Percentiles rank a stretch among this genome's conserved stretches.
phyloP scores from a whole-genome alignment of 2,888 invertebrate species.

The Leptinotarsa rubiginosa region DNA sequence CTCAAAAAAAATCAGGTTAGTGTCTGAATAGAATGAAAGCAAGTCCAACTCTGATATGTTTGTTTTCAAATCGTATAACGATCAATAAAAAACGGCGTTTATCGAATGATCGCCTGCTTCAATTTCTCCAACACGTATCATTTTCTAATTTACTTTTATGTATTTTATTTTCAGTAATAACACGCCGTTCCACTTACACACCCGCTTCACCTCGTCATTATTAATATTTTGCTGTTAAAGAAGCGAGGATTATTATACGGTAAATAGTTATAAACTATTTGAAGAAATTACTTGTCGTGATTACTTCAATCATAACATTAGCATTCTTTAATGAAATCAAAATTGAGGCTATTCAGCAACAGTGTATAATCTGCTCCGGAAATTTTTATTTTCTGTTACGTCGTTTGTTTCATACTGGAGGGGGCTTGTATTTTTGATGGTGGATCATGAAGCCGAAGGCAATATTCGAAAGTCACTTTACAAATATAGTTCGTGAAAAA shows the following conservation, averaged over 20 bases:
- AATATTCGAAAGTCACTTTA: too few relatives aligned
- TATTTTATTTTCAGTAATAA: slow-evolving; percentile 9
- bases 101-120: slow-evolving; percentile 8
- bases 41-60: neutral
- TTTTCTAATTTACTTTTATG: slow-evolving; percentile 9
- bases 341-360: neutral
- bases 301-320: slow-evolving; percentile 10
- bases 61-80: slow-evolving; percentile 4
- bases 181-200: slow-evolving; percentile 4
- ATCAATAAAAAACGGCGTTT: slow-evolving; percentile 1
- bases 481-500: too few relatives aligned
- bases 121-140: slow-evolving; percentile 14
- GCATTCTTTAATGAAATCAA: neutral
- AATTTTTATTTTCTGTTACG: neutral
- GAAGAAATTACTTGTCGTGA: slow-evolving; percentile 10
- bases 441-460: too few relatives aligned
- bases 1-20: too few relatives aligned
- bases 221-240: slow-evolving; percentile 2
- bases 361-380: neutral
- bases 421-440: neutral
- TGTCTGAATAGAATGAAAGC: too few relatives aligned
- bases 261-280: slow-evolving; percentile 2
- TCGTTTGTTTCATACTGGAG: neutral
- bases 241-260: slow-evolving; percentile 14
- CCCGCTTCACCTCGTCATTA: slow-evolving; percentile 5